Conservation (phyloP, 2,888 invertebrate species). For the Mesoligia furuncula region DNA sequence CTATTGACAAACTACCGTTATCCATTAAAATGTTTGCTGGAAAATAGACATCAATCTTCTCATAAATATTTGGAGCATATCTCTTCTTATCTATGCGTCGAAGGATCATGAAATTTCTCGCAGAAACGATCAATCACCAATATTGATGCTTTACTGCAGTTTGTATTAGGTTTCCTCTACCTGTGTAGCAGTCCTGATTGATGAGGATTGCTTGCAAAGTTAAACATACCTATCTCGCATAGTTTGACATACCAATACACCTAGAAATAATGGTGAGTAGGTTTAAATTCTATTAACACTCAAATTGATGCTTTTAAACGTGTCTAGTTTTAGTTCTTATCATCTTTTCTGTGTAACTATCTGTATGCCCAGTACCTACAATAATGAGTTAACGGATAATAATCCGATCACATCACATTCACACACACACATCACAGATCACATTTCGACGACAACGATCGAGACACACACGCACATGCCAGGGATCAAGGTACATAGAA, state of each 20-base stretch:
- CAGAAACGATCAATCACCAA: background rate
- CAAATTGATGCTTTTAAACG: background rate
- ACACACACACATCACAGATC: too few relatives aligned
- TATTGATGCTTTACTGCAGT: background rate
- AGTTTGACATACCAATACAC: background rate
- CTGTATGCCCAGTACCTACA: too few relatives aligned
- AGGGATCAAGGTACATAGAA: too few relatives aligned
- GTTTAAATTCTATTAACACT: background rate
- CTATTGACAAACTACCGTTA: background rate
- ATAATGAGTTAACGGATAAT: too few relatives aligned
- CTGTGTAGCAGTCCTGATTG: background rate
- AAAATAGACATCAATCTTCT: background rate
- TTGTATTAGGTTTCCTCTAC: background rate
- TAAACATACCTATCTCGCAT: background rate
- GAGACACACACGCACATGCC: too few relatives aligned
- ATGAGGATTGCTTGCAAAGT: background rate
- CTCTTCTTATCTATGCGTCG: background rate
- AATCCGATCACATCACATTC: too few relatives aligned
- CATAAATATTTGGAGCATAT: background rate
- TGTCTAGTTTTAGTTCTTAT: too few relatives aligned
- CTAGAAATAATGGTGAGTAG: background rate
- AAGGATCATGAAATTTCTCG: background rate
- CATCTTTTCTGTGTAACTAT: too few relatives aligned
- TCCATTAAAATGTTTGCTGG: background rate
- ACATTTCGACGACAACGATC: too few relatives aligned